Percentiles rank a stretch among this genome's conserved stretches.
Conservation (phyloP, 2,888 invertebrate genomes). For the Xanthia icteritia region DNA sequence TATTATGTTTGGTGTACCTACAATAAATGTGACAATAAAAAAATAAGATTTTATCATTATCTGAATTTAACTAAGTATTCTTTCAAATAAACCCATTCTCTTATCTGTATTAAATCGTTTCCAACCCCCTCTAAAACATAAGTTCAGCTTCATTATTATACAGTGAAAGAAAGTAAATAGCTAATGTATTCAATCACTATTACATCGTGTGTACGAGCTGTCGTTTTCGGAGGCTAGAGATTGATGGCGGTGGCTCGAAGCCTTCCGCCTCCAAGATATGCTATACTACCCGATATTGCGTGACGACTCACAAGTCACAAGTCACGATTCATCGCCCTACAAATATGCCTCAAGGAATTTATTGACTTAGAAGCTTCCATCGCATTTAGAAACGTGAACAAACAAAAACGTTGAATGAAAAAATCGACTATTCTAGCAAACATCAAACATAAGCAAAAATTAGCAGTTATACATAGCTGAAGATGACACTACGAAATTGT, state of each 20-base stretch:
- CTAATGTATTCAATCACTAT: conserved; percentile 56
- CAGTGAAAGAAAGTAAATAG: conserved; percentile 19
- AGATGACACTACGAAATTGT: conserved; percentile 44
- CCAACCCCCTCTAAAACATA: background rate
- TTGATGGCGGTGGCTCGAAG: conserved; percentile 80
- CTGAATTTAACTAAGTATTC: background rate
- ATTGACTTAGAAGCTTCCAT: conserved; percentile 71
- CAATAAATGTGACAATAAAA: background rate
- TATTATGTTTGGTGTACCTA: background rate
- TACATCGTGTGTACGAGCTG: conserved; percentile 67
- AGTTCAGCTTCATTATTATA: background rate
- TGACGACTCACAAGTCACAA: conserved; percentile 77
- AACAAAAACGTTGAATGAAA: conserved; percentile 27
- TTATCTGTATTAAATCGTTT: background rate
- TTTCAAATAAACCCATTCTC: background rate
- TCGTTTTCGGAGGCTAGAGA: conserved; percentile 74
- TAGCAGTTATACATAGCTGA: background rate
- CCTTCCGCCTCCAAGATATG: conserved; percentile 79
- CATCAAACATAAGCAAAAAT: conserved; percentile 4
- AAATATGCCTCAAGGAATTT: conserved; percentile 71
- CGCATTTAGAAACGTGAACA: conserved; percentile 51
- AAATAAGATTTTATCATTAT: background rate
- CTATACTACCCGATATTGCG: conserved; percentile 81
- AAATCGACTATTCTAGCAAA: conserved; percentile 5
- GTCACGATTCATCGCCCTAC: conserved; percentile 74